These are phyloP conservation scores for Spisula subtruncata DNA, from an alignment of 2,888 invertebrate species.

Conservation along the genomic window DNA sequence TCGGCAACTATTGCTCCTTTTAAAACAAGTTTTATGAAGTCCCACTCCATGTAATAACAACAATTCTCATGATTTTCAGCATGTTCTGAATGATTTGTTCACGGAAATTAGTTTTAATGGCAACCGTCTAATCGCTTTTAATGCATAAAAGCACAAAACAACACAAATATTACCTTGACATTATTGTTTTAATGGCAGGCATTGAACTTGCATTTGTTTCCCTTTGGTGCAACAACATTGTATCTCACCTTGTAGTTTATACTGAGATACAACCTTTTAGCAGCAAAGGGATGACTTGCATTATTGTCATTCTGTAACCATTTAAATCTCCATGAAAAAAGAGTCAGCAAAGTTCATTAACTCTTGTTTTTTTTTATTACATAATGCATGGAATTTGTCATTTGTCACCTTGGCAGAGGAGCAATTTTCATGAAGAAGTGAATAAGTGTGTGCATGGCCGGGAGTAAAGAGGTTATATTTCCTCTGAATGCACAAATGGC, in stretches of 20 bases:
- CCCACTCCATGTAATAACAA: not conserved
- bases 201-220: no score
- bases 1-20: not conserved
- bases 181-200: not conserved
- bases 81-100: not conserved
- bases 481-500: not conserved
- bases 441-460: not conserved
- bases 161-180: not conserved
- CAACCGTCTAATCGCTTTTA: not conserved
- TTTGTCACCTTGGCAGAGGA: not conserved
- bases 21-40: not conserved
- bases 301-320: not conserved
- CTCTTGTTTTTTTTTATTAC: not conserved
- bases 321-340: not conserved
- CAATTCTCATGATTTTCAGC: not conserved
- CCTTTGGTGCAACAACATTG: no score
- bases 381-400: not conserved
- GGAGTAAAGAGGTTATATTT: not conserved
- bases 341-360: not conserved
- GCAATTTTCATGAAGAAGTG: not conserved
- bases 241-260: no score
- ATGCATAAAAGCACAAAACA: not conserved
- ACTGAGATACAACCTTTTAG: no score
- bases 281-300: no score
- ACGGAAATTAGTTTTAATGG: not conserved